These are phyloP conservation scores for Hyperoplus immaculatus DNA, from an alignment of 2,797 vertebrate species.

Conservation along the genomic window DNA sequence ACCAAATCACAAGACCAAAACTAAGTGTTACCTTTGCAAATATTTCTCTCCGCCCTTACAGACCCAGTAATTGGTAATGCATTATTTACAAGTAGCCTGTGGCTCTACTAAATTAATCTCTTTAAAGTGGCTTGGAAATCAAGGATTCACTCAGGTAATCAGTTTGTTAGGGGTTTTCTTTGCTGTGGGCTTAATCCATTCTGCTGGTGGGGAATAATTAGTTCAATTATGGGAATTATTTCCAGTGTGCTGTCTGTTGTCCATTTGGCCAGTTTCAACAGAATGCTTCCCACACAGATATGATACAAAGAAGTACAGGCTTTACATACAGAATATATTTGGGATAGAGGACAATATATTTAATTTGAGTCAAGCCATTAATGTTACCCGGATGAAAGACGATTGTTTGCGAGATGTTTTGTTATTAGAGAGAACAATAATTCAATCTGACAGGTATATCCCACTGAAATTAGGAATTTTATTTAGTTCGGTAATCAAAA, in stretches of 20 bases:
- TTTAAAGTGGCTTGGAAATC: conserved; percentile 34
- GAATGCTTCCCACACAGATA: background rate
- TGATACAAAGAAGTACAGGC: background rate
- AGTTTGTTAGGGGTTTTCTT: conserved; percentile 31
- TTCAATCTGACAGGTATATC: conserved; percentile 52
- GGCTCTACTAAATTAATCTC: conserved; percentile 11
- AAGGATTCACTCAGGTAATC: conserved; percentile 39
- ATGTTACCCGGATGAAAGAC: conserved; percentile 23
- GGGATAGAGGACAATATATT: background rate
- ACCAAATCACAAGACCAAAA: background rate
- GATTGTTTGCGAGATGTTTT: conserved; percentile 20
- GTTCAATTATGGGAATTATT: conserved; percentile 12
- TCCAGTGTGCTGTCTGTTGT: conserved; percentile 19
- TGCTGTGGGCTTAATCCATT: conserved; percentile 43
- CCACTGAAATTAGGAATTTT: conserved; percentile 44
- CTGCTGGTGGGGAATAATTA: conserved; percentile 19
- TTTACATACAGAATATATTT: background rate
- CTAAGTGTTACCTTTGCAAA: background rate
- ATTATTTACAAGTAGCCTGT: conserved; percentile 18
- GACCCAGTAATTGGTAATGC: background rate
- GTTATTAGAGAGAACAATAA: conserved; percentile 25
- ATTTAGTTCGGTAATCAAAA: conserved; percentile 58
- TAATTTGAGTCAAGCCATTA: conserved; percentile 20
- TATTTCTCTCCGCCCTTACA: background rate
- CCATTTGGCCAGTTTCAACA: background rate